Percentiles rank a stretch among this genome's conserved stretches.
These are phyloP conservation scores for Rhopilema esculentum DNA, from an alignment of 30 jellyfish, hydroid and myxozoan genomes.

Conservation along the genomic window DNA sequence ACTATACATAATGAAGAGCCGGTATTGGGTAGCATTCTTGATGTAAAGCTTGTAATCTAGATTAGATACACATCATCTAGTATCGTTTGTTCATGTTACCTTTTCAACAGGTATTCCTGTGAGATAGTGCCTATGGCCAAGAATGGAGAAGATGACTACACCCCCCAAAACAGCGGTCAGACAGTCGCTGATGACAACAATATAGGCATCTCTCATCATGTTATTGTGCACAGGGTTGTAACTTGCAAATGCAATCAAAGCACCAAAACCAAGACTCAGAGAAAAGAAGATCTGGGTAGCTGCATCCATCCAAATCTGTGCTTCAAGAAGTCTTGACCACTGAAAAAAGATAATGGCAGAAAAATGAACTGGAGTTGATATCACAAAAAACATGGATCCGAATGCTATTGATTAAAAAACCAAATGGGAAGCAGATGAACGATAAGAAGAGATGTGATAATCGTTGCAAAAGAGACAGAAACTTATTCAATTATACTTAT, in stretches of 20 bases:
- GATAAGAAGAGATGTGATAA: no score
- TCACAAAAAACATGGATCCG: no score
- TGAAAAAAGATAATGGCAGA: not conserved
- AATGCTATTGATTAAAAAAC: no score
- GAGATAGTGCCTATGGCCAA: slow-evolving; percentile 74
- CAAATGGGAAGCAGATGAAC: no score
- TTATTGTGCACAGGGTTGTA: slow-evolving; percentile 88
- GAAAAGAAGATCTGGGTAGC: slow-evolving; percentile 92
- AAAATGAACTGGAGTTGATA: no score
- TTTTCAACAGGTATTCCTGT: not conserved
- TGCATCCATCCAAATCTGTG: slow-evolving; percentile 92
- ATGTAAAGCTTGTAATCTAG: not conserved
- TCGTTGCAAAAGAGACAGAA: no score
- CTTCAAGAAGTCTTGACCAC: slow-evolving; percentile 65
- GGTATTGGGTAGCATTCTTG: no score
- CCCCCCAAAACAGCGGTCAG: slow-evolving; percentile 87
- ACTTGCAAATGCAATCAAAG: slow-evolving; percentile 89
- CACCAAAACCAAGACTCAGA: slow-evolving; percentile 91
- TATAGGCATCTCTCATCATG: slow-evolving; percentile 86
- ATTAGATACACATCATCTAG: not conserved
- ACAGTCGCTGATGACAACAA: slow-evolving; percentile 76
- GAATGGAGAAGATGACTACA: slow-evolving; percentile 82
- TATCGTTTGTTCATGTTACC: not conserved
- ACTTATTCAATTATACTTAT: no score
- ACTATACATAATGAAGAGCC: no score